Base-by-base conservation (phyloP, 2,888 invertebrate species). In the Heliconius hortense region DNA sequence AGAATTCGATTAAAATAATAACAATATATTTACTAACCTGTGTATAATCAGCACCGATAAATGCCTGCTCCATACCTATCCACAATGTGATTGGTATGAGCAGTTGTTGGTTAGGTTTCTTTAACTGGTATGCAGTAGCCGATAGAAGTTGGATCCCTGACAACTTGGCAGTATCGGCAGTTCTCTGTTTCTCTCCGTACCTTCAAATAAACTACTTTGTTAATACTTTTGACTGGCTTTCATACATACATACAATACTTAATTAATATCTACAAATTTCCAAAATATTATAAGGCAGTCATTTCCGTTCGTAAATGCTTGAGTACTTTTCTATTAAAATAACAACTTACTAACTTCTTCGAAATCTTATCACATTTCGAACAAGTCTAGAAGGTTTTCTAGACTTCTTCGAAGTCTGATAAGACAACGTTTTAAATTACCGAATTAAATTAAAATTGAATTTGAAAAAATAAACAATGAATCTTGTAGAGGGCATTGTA, bases 1-100 rank as follows among this genome's bases (percentile, higher is more conserved):
- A 64, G 35, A 60, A 31, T 35, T 35, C 35, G 35, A 35, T 35
- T 35, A 10, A 8, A 35, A 35, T 35, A 35, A 35, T 35, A 35
- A 35, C 8, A 10, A 18, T 35, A 26, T 63, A 10, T 60, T 1
- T 15, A 56, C 77, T 76, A 88, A 97, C 96, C 94, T 97, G 97
- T 10, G 97, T 98, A 87, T 97, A 98, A 84, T 98, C 97, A 79
- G 98, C 98, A 26, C 98, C 97, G 82, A 98, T 97, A 91, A 98
- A 99, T 0, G 98, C 99, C 88, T 99, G 99, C 87, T 99, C 99
- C 96, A 99, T 97, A 76, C 99, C 99, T 83, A 98, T 98, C 96
- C 98, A 99, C 72, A 99, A 94, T 0, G 99, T 99, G 79, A 99
- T 96, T 1, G 99, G 99, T 79, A 99, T 98, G 56, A 99, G 95